phyloP scores from a whole-genome alignment of 2,888 invertebrate genomes.

The Lepidochrysops patricia region DNA sequence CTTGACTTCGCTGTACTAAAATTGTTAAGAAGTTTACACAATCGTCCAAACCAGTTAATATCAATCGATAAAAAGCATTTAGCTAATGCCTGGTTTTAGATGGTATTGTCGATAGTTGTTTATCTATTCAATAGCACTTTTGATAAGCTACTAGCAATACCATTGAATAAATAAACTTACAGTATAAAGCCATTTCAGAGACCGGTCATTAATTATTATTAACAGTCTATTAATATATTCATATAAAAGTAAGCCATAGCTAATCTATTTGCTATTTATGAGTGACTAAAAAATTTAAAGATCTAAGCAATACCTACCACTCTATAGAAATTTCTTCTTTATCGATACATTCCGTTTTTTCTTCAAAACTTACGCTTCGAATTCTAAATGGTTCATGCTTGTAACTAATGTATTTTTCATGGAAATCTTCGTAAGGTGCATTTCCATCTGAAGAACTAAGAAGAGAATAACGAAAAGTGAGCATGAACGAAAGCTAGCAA shows the following conservation, averaged over 20 bases:
- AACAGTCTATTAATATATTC: background rate
- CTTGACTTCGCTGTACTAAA: constrained; percentile 76
- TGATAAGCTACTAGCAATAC: too few species aligned
- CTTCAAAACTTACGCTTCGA: constrained; percentile 82
- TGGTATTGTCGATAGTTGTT: too few species aligned
- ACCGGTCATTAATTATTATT: too few species aligned
- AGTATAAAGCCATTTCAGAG: too few species aligned
- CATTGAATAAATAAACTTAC: too few species aligned
- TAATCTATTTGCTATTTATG: background rate
- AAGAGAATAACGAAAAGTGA: constrained; percentile 61
- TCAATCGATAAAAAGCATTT: too few species aligned
- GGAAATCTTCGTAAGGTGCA: constrained; percentile 82
- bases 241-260: background rate
- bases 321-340: constrained; percentile 47
- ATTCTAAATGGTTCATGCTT: constrained; percentile 83
- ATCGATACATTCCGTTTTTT: constrained; percentile 59
- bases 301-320: constrained; percentile 47
- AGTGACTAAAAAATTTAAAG: constrained; percentile 15
- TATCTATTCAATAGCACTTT: too few species aligned
- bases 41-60: background rate
- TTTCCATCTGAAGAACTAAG: constrained; percentile 74
- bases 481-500: constrained; percentile 47
- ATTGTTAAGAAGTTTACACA: constrained; percentile 19
- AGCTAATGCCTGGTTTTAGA: too few species aligned
- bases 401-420: constrained; percentile 84